Percentiles rank a stretch among this genome's conserved stretches.
Conservation (phyloP, 2,113 vertebrate genomes). For the Carassius gibelio region DNA sequence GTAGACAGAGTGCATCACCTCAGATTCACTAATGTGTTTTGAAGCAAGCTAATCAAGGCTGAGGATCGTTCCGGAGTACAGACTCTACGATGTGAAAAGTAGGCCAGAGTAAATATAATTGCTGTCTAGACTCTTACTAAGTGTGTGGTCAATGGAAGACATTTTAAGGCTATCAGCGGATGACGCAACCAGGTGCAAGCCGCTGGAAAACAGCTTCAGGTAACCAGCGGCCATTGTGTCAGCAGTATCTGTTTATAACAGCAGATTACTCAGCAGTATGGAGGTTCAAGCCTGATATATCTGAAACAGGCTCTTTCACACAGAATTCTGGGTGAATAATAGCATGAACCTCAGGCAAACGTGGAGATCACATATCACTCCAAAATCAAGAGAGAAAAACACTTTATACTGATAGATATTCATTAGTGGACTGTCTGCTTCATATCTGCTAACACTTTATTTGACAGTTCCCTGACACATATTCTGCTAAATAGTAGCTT, state of each 20-base stretch:
- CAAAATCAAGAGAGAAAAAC: not conserved
- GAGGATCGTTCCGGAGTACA: conserved; percentile 14
- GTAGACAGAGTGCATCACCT: conserved; percentile 15
- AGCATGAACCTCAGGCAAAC: not conserved
- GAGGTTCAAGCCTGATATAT: not conserved
- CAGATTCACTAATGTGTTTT: conserved; percentile 7
- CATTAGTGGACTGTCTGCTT: not conserved
- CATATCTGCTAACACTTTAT: not conserved
- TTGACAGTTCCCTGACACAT: not conserved
- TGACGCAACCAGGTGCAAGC: conserved; percentile 53
- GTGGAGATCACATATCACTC: not conserved
- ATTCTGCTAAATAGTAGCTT: not conserved
- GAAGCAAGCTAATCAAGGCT: conserved; percentile 26
- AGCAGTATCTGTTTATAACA: conserved; percentile 52
- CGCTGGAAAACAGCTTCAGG: conserved; percentile 34
- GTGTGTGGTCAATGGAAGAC: conserved; percentile 48
- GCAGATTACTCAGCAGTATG: conserved; percentile 52
- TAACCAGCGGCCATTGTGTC: conserved; percentile 41
- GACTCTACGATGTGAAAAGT: conserved; percentile 13
- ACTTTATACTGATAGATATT: not conserved
- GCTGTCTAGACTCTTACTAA: conserved; percentile 41
- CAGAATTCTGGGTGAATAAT: not conserved
- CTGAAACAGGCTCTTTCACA: not conserved
- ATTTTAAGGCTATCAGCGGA: conserved; percentile 53
- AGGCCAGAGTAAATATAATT: conserved; percentile 38